Conservation (phyloP, 2,888 invertebrate genomes). For the Acrobasis suavella region DNA sequence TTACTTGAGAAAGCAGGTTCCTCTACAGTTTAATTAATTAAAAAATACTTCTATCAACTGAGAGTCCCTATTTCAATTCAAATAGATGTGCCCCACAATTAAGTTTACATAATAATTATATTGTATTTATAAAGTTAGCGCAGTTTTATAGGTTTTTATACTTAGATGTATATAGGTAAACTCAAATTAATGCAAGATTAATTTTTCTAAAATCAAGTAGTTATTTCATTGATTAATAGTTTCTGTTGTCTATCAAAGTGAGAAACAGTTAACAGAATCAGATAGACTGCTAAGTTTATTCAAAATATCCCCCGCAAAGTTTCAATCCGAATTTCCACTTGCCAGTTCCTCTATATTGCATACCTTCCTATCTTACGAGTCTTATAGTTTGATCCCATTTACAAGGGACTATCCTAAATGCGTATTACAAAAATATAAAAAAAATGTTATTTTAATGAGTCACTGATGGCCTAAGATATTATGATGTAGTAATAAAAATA, state of each 20-base stretch:
- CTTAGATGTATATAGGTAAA: no score
- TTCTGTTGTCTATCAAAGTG: background rate
- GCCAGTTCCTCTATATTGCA: slow-evolving; percentile 13
- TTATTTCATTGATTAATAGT: no score
- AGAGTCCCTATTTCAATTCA: no score
- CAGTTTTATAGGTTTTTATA: no score
- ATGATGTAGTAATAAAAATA: slow-evolving; percentile 16
- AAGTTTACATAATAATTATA: no score
- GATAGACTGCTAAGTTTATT: background rate
- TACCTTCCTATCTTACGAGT: background rate
- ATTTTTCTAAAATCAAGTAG: no score
- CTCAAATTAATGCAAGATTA: no score
- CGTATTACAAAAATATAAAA: background rate
- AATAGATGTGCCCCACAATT: no score
- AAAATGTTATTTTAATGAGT: slow-evolving; percentile 25
- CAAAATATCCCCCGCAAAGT: slow-evolving; percentile 9
- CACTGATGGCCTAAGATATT: slow-evolving; percentile 26
- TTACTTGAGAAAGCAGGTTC: no score
- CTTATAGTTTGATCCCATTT: background rate
- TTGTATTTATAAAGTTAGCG: no score
- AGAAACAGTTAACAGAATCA: background rate
- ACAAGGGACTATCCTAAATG: background rate
- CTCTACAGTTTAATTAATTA: no score
- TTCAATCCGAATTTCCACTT: slow-evolving; percentile 15
- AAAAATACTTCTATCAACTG: no score